phyloP scores from a whole-genome alignment of 2,797 vertebrate genomes.

The Hydrophis major region DNA sequence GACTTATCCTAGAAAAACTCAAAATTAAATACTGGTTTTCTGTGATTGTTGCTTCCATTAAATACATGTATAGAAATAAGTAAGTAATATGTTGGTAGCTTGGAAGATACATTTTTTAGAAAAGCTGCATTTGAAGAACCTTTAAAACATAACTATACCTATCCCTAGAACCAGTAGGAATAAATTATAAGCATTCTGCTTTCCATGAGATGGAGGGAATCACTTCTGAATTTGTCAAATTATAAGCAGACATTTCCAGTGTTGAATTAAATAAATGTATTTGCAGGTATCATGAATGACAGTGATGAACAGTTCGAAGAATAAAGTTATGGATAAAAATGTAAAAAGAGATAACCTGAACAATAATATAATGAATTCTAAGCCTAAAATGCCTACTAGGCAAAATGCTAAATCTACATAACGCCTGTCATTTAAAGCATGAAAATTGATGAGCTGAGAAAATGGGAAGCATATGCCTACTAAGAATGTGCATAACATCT shows the following conservation, averaged over 20 bases:
- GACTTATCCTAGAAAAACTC: not conserved
- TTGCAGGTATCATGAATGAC: not conserved
- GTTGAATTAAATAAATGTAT: not conserved
- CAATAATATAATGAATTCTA: not conserved
- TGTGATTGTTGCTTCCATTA: not conserved
- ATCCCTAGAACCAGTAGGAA: not conserved
- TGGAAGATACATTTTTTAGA: not conserved
- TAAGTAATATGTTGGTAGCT: not conserved
- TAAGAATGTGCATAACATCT: slow-evolving; percentile 16
- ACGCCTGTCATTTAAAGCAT: not conserved
- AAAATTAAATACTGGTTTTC: not conserved
- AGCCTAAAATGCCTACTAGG: not conserved
- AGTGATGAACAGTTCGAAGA: not conserved
- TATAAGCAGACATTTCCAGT: not conserved
- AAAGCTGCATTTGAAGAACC: not conserved
- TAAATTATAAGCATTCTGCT: not conserved
- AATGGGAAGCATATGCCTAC: slow-evolving; percentile 20
- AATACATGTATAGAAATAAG: not conserved
- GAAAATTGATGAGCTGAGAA: slow-evolving; percentile 42
- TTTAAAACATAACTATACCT: not conserved
- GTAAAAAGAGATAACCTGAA: not conserved
- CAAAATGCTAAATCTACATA: slow-evolving; percentile 16
- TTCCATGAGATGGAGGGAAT: not conserved
- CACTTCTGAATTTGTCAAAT: not conserved
- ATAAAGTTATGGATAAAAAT: not conserved